Conservation (phyloP, 2,888 invertebrate genomes). For the Pantelozetes paolii region DNA sequence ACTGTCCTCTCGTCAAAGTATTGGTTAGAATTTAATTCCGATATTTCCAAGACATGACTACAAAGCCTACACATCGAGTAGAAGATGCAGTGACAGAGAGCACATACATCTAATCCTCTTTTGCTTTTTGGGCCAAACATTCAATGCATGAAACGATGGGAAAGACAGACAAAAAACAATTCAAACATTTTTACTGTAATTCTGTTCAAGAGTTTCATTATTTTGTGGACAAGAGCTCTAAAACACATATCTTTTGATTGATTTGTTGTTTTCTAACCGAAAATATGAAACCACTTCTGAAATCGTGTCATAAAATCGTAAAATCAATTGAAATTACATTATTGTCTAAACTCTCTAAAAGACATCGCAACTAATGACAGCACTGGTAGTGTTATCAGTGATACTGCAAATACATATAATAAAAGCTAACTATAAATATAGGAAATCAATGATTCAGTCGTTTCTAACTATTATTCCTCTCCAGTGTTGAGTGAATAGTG, state of each 20-base stretch:
- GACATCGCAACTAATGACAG: slow-evolving; percentile 30
- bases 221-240: neutral
- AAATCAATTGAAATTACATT: slow-evolving; percentile 26
- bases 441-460: slow-evolving; percentile 28
- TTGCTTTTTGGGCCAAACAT: neutral
- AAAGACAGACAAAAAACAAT: neutral
- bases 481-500: neutral
- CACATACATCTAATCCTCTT: neutral
- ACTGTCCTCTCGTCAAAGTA: slow-evolving; percentile 6
- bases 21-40: slow-evolving; percentile 9
- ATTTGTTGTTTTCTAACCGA: too few relatives aligned
- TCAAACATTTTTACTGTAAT: neutral
- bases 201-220: neutral
- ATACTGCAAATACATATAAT: neutral
- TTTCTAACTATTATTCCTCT: slow-evolving; percentile 5
- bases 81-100: neutral
- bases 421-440: slow-evolving; percentile 30
- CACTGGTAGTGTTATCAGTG: slow-evolving; percentile 22
- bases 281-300: neutral
- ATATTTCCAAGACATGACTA: slow-evolving; percentile 2
- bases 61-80: too few relatives aligned
- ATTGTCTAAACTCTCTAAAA: slow-evolving; percentile 6
- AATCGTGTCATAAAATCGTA: neutral
- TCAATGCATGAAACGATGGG: neutral
- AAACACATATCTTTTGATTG: neutral